Base-by-base conservation (phyloP, 2,888 invertebrate species). In the Loripinus fragilis region DNA sequence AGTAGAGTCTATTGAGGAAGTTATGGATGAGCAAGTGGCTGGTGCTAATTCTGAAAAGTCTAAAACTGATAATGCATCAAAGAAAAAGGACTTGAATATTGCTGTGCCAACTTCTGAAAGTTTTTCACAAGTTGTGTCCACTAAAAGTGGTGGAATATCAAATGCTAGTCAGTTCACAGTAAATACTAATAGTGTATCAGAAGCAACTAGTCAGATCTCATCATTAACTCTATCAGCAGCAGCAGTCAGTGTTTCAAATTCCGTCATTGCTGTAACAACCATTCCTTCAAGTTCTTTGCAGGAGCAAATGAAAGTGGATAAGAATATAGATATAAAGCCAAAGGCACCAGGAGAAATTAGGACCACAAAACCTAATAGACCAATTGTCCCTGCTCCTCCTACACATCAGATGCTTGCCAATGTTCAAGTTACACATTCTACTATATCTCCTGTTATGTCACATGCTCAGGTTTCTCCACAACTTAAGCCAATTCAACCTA, bases 401-500 rank as follows among this genome's bases (percentile, higher is more conserved):
- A 69, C 86, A 23, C 89, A 88, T 20, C 90, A 88, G 74, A 86
- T 91, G 72, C 83, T 90, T 70, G 87, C 89, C n/a, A 86, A 77
- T 76, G 88, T 90, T 38, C 82, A 86, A 41, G 87, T 88, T 15
- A 86, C 87, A 17, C 90, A 89, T 74, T 82, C 88, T 33, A 88
- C 83, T 70, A 60, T 90, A 35, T 76, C 87, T 23, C 86, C 91
- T 8, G 88, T 88, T 5, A 86, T 90, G 65, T 85, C 88, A 35
- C 90, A 90, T 74, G 73, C 87, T 8, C 90, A 89, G 71, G 85
- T 88, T 68, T 88, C 91, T 76, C 87, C 76, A 66, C 89, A 77
- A 69, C 86, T 92, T 60, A 94, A 93, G 74, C 92, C 92, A n/a
- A 93, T 93, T 74, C 93, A 93, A 84, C 93, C 93, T 2, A 93